These are phyloP conservation scores for Poecilobothrus nobilitatus DNA, from an alignment of 2,888 invertebrate species.

Conservation along the genomic window DNA sequence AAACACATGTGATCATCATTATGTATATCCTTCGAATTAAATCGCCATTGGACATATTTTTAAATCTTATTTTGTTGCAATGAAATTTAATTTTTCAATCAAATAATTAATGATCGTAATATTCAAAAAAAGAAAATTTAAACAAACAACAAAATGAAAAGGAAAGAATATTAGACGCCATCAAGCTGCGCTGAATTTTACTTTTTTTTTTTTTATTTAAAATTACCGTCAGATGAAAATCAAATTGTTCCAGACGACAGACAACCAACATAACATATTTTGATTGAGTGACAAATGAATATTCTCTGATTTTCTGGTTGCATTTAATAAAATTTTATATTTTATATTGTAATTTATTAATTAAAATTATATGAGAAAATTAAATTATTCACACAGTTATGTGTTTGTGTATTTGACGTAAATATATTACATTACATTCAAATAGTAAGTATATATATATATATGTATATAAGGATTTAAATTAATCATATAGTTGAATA, in stretches of 20 bases:
- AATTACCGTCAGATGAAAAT: not conserved
- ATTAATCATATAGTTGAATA: too few relatives aligned
- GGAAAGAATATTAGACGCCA: not conserved
- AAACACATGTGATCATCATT: too few relatives aligned
- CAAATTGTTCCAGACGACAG: not conserved
- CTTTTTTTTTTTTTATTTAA: not conserved
- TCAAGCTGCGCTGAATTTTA: not conserved
- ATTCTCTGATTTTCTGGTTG: not conserved
- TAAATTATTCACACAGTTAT: conserved; percentile 3
- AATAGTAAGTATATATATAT: too few relatives aligned
- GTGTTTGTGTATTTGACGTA: too few relatives aligned
- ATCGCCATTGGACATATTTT: too few relatives aligned
- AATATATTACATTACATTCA: too few relatives aligned
- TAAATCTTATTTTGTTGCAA: not conserved
- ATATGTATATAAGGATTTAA: too few relatives aligned
- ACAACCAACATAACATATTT: not conserved
- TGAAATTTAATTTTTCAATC: not conserved
- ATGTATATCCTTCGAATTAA: too few relatives aligned
- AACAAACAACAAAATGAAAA: not conserved
- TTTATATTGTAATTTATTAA: not conserved
- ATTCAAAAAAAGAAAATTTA: not conserved
- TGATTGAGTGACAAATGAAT: not conserved
- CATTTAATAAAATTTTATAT: not conserved
- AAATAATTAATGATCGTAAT: not conserved
- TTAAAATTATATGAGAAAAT: not conserved